phyloP scores from a whole-genome alignment of 1,140 invertebrate genomes.

The Mesaphorura yosii region DNA sequence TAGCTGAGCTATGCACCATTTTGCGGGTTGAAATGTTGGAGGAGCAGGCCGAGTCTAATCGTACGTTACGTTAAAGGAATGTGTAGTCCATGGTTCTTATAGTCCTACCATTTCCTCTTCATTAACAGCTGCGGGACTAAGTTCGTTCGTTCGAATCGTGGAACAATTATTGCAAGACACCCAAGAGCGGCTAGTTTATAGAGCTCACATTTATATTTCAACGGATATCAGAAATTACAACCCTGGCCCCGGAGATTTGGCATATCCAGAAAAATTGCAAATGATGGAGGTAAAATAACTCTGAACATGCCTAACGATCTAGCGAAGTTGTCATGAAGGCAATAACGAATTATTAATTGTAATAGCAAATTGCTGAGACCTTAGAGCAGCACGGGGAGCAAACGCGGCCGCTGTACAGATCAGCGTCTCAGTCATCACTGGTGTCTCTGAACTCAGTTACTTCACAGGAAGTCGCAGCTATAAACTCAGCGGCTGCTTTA shows the following conservation, averaged over 20 bases:
- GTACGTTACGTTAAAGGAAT: conserved; percentile 40
- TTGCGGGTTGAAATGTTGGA: conserved; percentile 86
- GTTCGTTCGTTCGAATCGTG: conserved; percentile 70
- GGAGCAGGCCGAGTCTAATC: conserved; percentile 77
- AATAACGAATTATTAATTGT: neutral
- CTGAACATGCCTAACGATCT: neutral
- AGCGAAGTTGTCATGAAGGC: conserved; percentile 2
- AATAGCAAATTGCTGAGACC: conserved; percentile 28
- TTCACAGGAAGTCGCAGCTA: conserved; percentile 51
- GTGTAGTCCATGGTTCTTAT: neutral
- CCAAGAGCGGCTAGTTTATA: conserved; percentile 89
- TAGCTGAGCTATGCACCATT: conserved; percentile 92
- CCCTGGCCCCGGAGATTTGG: conserved; percentile 86
- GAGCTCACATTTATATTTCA: conserved; percentile 85
- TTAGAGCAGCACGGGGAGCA: conserved; percentile 15
- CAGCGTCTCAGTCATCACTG: conserved; percentile 54
- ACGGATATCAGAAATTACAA: conserved; percentile 80
- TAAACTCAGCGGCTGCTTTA: conserved; percentile 38
- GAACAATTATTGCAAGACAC: conserved; percentile 86
- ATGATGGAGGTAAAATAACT: conserved; percentile 71
- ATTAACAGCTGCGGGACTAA: conserved; percentile 45
- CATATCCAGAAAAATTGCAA: conserved; percentile 91
- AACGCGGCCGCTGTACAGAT: conserved; percentile 40
- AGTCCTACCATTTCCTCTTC: neutral
- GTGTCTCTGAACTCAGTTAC: conserved; percentile 51